phyloP scores from a whole-genome alignment of 2,888 invertebrate species.

The Trichogramma evanescens region DNA sequence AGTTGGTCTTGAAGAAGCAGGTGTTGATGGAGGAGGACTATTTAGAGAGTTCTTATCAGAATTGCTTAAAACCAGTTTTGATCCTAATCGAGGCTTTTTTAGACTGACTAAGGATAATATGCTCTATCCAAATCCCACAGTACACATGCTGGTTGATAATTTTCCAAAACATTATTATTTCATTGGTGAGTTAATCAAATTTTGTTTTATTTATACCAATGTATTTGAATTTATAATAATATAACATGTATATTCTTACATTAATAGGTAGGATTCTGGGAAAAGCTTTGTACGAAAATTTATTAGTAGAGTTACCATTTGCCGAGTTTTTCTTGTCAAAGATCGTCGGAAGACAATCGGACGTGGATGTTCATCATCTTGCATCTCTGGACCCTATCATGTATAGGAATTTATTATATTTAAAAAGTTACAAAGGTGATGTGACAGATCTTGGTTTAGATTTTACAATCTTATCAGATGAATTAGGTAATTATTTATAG shows the following conservation, averaged over 20 bases:
- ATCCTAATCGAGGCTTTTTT: slow-evolving; percentile 94
- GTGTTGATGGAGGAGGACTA: slow-evolving; percentile 95
- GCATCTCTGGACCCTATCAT: slow-evolving; percentile 88
- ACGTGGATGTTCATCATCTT: slow-evolving; percentile 84
- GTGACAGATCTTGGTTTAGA: slow-evolving; percentile 84
- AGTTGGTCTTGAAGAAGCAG: slow-evolving; percentile 88
- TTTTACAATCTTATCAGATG: slow-evolving; percentile 85
- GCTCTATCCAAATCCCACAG: slow-evolving; percentile 93
- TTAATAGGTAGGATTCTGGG: slow-evolving; percentile 86
- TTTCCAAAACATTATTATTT: slow-evolving; percentile 89
- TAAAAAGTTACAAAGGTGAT: slow-evolving; percentile 80
- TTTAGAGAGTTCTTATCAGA: slow-evolving; percentile 93
- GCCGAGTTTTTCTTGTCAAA: slow-evolving; percentile 94
- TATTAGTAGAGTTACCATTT: slow-evolving; percentile 87
- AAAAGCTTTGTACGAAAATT: slow-evolving; percentile 92
- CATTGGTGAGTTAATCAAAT: slow-evolving; percentile 25
- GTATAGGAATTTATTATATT: slow-evolving; percentile 80
- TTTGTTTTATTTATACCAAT: neutral
- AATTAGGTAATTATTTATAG: slow-evolving; percentile 49
- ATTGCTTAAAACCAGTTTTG: slow-evolving; percentile 88
- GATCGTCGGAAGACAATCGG: slow-evolving; percentile 68
- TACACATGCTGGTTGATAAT: slow-evolving; percentile 76
- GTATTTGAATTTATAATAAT: slow-evolving; percentile 51
- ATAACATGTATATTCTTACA: slow-evolving; percentile 53
- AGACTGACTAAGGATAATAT: slow-evolving; percentile 82